Evolutionary conservation across 2,113 vertebrate species (phyloP).

Genomic region (Salvelinus sp.): DNA sequence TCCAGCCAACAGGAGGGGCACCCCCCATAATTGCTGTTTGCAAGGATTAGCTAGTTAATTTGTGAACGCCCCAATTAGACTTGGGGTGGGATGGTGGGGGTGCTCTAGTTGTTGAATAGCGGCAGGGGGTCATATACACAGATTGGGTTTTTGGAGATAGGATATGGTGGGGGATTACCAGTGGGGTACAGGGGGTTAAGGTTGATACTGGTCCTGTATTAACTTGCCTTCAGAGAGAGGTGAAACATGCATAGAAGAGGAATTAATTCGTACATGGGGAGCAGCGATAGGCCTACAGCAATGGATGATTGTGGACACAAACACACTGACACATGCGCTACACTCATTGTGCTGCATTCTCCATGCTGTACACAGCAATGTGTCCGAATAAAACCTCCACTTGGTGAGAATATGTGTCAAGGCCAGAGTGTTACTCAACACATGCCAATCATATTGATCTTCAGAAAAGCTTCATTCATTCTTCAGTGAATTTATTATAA

Average conservation of each 20-base stretch:
- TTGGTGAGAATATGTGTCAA: too few species aligned
- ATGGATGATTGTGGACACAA: too few species aligned
- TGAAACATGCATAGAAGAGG: background rate
- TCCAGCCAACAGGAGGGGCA: conserved; percentile 41
- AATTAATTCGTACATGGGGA: background rate
- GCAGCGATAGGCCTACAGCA: background rate
- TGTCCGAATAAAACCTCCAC: too few species aligned
- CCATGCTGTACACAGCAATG: too few species aligned
- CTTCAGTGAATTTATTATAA: too few species aligned
- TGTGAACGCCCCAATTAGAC: conserved; percentile 35
- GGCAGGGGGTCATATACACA: conserved; percentile 16
- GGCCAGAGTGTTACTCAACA: too few species aligned
- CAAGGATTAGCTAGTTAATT: conserved; percentile 50
- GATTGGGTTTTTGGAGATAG: conserved; percentile 28
- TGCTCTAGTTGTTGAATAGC: conserved; percentile 5
- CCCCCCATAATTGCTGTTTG: conserved; percentile 30
- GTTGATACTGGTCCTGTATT: conserved; percentile 20
- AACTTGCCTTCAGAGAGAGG: background rate
- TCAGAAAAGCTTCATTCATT: too few species aligned
- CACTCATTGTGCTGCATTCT: background rate
- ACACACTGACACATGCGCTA: background rate
- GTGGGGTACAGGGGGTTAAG: conserved; percentile 31
- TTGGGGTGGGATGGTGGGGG: background rate
- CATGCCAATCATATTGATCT: too few species aligned
- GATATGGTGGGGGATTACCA: conserved; percentile 33